Percentiles rank a stretch among this genome's conserved stretches.
phyloP scores from a whole-genome alignment of 2,888 invertebrate species.

The Arctia plantaginis region DNA sequence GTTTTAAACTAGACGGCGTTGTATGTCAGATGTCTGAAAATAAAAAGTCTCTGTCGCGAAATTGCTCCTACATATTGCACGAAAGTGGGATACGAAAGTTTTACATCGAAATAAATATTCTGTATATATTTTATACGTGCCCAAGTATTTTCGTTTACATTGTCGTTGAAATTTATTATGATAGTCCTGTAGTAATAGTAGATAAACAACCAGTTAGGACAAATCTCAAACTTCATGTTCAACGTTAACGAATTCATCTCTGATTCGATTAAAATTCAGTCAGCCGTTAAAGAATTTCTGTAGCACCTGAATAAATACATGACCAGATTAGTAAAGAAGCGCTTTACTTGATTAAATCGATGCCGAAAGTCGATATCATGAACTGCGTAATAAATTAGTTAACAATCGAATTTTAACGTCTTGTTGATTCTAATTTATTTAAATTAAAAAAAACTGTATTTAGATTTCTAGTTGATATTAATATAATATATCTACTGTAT shows the following conservation, averaged over 20 bases:
- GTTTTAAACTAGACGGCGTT: too few relatives aligned
- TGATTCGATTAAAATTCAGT: constrained; percentile 52
- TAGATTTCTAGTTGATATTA: too few relatives aligned
- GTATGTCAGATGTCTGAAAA: too few relatives aligned
- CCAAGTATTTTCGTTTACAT: too few relatives aligned
- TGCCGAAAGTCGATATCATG: not conserved
- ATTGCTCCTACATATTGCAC: not conserved
- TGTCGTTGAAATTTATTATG: not conserved
- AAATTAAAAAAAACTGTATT: not conserved
- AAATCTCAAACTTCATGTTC: constrained; percentile 25
- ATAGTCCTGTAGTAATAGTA: not conserved
- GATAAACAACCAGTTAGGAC: not conserved
- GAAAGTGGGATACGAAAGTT: not conserved
- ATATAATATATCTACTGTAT: too few relatives aligned
- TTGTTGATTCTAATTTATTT: not conserved
- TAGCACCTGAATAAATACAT: constrained; percentile 48
- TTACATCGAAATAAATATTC: too few relatives aligned
- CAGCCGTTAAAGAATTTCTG: constrained; percentile 46
- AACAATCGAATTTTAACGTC: not conserved
- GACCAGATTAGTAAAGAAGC: constrained; percentile 29
- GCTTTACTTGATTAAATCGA: constrained; percentile 9
- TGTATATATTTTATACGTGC: too few relatives aligned
- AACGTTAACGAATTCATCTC: constrained; percentile 35
- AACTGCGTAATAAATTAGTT: not conserved
- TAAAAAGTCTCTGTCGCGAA: not conserved